These are phyloP conservation scores for Drosophila monieri DNA, from an alignment of 2,888 invertebrate genomes.

Conservation along the genomic window DNA sequence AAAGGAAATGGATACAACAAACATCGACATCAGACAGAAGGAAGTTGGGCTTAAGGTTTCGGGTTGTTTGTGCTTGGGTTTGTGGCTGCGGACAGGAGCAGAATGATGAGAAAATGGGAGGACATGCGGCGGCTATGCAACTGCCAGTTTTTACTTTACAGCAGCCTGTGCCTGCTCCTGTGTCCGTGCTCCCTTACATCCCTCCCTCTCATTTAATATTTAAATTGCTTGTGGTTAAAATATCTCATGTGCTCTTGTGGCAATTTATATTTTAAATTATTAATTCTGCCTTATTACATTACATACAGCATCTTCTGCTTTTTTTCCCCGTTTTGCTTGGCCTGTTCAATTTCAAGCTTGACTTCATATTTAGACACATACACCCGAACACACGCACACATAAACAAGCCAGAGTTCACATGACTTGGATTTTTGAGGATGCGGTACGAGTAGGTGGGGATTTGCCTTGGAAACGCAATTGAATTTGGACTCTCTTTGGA, in stretches of 20 bases:
- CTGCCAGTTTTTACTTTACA: conserved; percentile 27
- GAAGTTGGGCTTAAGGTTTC: conserved; percentile 20
- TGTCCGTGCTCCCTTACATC: conserved; percentile 28
- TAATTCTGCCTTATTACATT: conserved; percentile 73
- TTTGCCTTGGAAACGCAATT: conserved; percentile 48
- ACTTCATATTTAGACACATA: conserved; percentile 48
- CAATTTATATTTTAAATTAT: conserved; percentile 79
- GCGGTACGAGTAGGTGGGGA: conserved; percentile 5
- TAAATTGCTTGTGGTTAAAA: conserved; percentile 79
- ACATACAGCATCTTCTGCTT: conserved; percentile 40
- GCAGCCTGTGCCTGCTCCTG: conserved; percentile 11
- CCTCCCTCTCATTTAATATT: conserved; percentile 73
- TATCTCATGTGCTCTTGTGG: conserved; percentile 68
- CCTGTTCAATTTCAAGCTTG: conserved; percentile 56
- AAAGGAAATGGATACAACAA: conserved; percentile 8
- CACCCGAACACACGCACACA: conserved; percentile 16
- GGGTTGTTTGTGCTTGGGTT: conserved; percentile 9
- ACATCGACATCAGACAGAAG: conserved; percentile 32
- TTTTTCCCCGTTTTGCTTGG: conserved; percentile 14
- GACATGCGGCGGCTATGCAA: conserved; percentile 24
- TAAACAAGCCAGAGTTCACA: conserved; percentile 9
- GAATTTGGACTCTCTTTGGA: conserved; percentile 56
- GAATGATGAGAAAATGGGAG: not conserved
- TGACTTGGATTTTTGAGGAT: conserved; percentile 29
- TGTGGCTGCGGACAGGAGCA: conserved; percentile 15